Percentiles rank a stretch among this genome's conserved stretches.
Conservation (phyloP, 1,140 invertebrate genomes). For the Nebria ingens region DNA sequence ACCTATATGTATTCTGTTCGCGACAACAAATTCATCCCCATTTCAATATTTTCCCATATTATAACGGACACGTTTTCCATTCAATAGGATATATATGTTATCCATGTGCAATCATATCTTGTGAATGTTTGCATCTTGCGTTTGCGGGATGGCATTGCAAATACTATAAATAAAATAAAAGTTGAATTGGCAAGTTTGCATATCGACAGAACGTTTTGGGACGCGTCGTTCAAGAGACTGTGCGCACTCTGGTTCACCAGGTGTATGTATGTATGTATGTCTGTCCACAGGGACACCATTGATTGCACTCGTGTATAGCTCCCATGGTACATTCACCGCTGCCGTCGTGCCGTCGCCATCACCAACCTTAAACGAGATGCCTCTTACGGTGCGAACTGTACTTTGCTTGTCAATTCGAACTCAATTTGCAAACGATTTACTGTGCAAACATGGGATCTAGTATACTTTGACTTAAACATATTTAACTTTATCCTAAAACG, state of each 20-base stretch:
- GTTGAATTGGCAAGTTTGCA: neutral
- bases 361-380: neutral
- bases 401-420: no score
- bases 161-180: neutral
- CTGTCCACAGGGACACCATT: no score
- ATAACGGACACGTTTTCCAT: neutral
- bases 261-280: no score
- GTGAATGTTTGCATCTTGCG: neutral
- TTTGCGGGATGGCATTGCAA: no score
- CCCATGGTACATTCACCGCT: neutral
- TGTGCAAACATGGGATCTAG: no score
- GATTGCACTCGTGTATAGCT: no score
- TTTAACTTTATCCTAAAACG: no score
- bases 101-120: neutral
- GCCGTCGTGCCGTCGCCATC: neutral
- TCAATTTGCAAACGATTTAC: no score
- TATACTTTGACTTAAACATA: no score
- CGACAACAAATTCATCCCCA: neutral
- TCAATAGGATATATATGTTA: neutral
- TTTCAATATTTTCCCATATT: neutral
- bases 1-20: no score
- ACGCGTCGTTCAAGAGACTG: neutral
- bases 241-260: neutral
- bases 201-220: neutral
- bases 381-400: neutral